phyloP scores from a whole-genome alignment of 1,140 invertebrate genomes.

The Tigriopus japonicus region DNA sequence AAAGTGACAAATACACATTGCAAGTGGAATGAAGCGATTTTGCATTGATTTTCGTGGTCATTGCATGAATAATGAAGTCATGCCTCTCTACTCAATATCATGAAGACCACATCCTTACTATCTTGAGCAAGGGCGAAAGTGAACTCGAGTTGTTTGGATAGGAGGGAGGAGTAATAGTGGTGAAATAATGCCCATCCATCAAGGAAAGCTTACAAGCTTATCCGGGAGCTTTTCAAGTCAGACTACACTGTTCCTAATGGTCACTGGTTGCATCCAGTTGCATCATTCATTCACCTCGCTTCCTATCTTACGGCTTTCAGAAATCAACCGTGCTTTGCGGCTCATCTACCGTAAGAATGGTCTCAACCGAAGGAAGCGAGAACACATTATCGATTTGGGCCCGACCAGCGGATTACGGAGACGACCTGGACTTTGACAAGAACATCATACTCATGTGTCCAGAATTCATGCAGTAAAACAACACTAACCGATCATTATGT shows the following conservation, averaged over 20 bases:
- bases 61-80: no score
- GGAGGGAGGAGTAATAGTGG: no score
- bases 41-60: no score
- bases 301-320: not conserved
- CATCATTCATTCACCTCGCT: not conserved
- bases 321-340: not conserved
- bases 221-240: not conserved
- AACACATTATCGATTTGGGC: not conserved
- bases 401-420: not conserved
- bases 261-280: not conserved
- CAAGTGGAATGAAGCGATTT: no score
- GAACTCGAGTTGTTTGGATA: no score
- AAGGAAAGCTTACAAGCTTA: not conserved
- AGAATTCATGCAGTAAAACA: not conserved
- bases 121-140: no score
- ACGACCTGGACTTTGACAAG: not conserved
- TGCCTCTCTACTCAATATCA: no score
- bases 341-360: not conserved
- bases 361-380: not conserved
- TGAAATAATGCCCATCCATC: not conserved
- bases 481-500: not conserved
- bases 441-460: not conserved
- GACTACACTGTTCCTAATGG: not conserved
- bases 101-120: no score
- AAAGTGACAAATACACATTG: no score